Conservation (phyloP, 2,888 invertebrate genomes). For the Philonicus albiceps region DNA sequence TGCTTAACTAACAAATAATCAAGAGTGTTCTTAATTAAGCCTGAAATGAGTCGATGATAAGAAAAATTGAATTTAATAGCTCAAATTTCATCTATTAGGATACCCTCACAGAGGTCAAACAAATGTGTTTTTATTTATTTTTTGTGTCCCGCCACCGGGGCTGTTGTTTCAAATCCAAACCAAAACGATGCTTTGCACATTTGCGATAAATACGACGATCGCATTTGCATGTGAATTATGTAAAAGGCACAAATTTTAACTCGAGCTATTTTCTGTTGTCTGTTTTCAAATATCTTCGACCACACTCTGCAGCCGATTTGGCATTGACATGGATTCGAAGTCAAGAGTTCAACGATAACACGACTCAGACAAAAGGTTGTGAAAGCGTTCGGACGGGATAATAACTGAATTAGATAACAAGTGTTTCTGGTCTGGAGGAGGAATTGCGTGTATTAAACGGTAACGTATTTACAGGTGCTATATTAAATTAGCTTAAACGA, state of each 20-base stretch:
- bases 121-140: not conserved
- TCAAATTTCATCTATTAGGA: not conserved
- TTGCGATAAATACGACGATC: not conserved
- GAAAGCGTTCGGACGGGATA: not conserved
- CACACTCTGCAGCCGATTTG: not conserved
- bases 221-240: not conserved
- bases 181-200: not conserved
- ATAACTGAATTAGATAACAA: not conserved
- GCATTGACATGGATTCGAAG: conserved; percentile 13
- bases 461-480: not conserved
- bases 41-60: not conserved
- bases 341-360: conserved; percentile 11
- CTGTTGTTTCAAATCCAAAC: not conserved
- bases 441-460: not conserved
- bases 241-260: not conserved
- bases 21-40: not conserved
- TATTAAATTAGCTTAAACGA: not conserved
- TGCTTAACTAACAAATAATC: not conserved
- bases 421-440: not conserved
- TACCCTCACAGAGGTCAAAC: not conserved
- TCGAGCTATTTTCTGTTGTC: not conserved
- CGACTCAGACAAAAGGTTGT: not conserved
- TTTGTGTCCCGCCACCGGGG: not conserved
- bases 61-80: not conserved
- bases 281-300: not conserved